Evolutionary conservation across 2,888 invertebrate genomes (phyloP).

Genomic region (Erebia palarica): DNA sequence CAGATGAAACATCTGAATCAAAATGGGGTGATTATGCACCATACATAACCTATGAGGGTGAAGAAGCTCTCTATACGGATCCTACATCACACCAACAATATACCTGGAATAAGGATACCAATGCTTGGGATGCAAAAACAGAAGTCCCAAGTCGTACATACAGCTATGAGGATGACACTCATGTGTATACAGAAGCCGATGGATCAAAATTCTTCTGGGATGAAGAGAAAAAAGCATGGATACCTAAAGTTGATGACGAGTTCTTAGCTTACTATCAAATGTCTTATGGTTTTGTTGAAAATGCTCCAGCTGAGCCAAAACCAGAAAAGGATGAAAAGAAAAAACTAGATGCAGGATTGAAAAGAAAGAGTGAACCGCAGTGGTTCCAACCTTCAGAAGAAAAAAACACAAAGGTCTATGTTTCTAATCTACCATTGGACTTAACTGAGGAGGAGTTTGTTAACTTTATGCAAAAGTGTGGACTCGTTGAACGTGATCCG

Average conservation of each 20-base stretch:
- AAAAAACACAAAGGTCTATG: slow-evolving; percentile 96
- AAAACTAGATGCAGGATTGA: slow-evolving; percentile 76
- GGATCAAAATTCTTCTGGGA: slow-evolving; percentile 97
- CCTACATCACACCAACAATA: slow-evolving; percentile 86
- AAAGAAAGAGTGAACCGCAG: slow-evolving; percentile 83
- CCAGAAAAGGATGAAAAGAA: slow-evolving; percentile 57
- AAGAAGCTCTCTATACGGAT: slow-evolving; percentile 88
- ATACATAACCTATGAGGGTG: slow-evolving; percentile 87
- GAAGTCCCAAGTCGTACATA: slow-evolving; percentile 76
- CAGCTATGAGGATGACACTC: slow-evolving; percentile 89
- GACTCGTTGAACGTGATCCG: slow-evolving; percentile 94
- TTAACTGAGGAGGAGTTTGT: slow-evolving; percentile 94
- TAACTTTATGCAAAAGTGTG: slow-evolving; percentile 97
- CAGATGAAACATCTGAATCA: slow-evolving; percentile 21
- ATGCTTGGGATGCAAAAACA: slow-evolving; percentile 69
- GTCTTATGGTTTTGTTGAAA: slow-evolving; percentile 93
- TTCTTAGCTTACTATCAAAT: slow-evolving; percentile 98
- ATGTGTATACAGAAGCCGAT: slow-evolving; percentile 92
- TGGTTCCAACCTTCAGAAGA: slow-evolving; percentile 97
- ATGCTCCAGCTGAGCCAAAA: slow-evolving; percentile 63
- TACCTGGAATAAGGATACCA: slow-evolving; percentile 81
- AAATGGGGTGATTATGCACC: slow-evolving; percentile 76
- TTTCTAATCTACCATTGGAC: slow-evolving; percentile 94
- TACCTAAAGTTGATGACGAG: slow-evolving; percentile 98
- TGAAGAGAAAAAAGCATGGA: slow-evolving; percentile 94